Evolutionary conservation across 2,113 vertebrate species (phyloP).

Genomic region (Speoplatyrhinus poulsoni): DNA sequence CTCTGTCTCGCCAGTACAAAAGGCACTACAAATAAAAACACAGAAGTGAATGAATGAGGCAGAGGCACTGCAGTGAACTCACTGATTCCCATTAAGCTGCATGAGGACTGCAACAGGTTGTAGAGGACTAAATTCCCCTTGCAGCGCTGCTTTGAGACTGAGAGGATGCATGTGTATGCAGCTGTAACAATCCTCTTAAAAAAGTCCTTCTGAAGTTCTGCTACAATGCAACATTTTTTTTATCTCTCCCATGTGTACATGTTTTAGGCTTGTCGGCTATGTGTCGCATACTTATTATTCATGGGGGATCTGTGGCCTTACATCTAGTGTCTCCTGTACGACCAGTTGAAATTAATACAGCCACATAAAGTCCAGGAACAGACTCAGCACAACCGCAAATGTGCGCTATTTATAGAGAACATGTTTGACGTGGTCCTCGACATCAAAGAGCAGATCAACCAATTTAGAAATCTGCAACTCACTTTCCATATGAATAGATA

Average conservation of each 20-base stretch:
- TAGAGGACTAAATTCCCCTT: constrained; percentile 25
- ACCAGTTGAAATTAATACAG: constrained; percentile 21
- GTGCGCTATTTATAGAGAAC: constrained; percentile 26
- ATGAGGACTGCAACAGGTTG: constrained; percentile 42
- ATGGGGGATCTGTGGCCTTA: constrained; percentile 20
- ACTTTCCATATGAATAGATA: constrained; percentile 46
- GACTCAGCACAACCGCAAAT: constrained; percentile 8
- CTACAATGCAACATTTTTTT: constrained; percentile 4
- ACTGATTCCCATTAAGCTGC: constrained; percentile 47
- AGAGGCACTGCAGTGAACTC: constrained; percentile 31
- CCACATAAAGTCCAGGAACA: constrained; percentile 29
- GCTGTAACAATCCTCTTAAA: not conserved
- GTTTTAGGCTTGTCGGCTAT: constrained; percentile 25
- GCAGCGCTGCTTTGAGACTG: constrained; percentile 26
- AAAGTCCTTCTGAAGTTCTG: not conserved
- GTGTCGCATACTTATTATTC: constrained; percentile 37
- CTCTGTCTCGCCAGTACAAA: too few relatives aligned
- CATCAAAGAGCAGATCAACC: constrained; percentile 56
- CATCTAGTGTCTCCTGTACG: constrained; percentile 22
- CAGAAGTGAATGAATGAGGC: not conserved
- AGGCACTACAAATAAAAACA: too few relatives aligned
- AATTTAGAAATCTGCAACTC: constrained; percentile 44
- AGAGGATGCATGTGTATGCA: not conserved
- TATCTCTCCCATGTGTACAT: constrained; percentile 22
- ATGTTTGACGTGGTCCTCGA: constrained; percentile 27